Base-by-base conservation (phyloP, 1,140 invertebrate genomes). In the Zaprionus davidi region DNA sequence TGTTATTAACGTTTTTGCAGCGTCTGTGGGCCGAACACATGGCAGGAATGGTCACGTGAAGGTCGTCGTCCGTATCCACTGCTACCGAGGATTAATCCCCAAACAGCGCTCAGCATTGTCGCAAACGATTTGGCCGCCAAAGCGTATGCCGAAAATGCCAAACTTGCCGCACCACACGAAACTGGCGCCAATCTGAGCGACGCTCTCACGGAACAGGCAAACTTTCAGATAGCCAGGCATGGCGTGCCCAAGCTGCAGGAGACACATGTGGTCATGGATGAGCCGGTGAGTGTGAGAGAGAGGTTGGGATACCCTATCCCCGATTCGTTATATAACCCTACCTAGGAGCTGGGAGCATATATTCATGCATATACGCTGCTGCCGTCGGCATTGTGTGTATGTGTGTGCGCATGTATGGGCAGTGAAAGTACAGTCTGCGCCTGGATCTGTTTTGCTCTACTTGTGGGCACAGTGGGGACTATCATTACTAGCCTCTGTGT, bases 1-100 rank as follows among this genome's bases (percentile, higher is more conserved):
- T 58, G 56, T 17, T 53, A 49, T 31, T 51, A 31, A 31, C 41
- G 5, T 41, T 57, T 80, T 93, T 94, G 53, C 91, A 97, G 97
- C 88, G 94, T 98, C 91, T 95, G 95, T 91, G 97, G 97, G 12
- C 95, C 96, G 66, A 96, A 97, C 91, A 96, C 96, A 72, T 95
- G 95, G 57, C 95, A 96, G 81, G 97, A 97, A 93, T 98, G 97
- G 98, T 94, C 96, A 67, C 95, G 96, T 72, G 97, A 98, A 94
- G 97, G 97, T 24, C 93, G 97, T 31, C 94, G 97, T 82, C 93
- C 95, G 51, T 95, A 98, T 75, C 97, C 97, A 12, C 93, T 98
- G 38, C 94, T 98, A 92, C 96, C 97, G 6, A 94, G 97, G 74
- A 94, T 97, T 20, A 95, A 96, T 66, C 96, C 97, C 31, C 96